Evolutionary conservation across 2,888 invertebrate genomes (phyloP).

Genomic region (Arrhopalites spinosus): DNA sequence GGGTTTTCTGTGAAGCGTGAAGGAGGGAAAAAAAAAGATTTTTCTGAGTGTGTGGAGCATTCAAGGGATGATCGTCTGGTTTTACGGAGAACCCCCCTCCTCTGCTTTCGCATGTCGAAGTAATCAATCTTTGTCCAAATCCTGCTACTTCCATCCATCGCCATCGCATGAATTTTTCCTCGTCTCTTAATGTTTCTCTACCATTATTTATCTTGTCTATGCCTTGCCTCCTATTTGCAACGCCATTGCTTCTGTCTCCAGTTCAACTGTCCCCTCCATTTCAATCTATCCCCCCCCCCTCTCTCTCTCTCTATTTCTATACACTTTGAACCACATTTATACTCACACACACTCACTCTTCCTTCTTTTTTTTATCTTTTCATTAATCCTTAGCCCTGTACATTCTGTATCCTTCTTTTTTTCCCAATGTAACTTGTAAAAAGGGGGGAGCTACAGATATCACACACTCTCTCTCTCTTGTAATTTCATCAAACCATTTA

Average conservation of each 20-base stretch:
- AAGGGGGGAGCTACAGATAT: too few species aligned
- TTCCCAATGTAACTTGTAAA: too few species aligned
- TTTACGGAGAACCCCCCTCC: neutral
- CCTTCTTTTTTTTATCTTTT: neutral
- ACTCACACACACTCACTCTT: constrained; percentile 7
- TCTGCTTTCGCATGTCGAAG: constrained; percentile 44
- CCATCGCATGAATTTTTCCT: constrained; percentile 38
- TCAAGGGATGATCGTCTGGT: constrained; percentile 27
- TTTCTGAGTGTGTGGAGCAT: constrained; percentile 15
- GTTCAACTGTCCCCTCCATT: constrained; percentile 16
- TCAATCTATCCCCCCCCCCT: constrained; percentile 1
- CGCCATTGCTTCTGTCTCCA: constrained; percentile 35
- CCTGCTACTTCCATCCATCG: constrained; percentile 45
- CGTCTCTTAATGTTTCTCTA: constrained; percentile 35
- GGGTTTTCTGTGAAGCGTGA: constrained; percentile 24
- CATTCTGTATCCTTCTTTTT: too few species aligned
- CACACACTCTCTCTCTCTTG: too few species aligned
- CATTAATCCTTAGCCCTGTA: neutral
- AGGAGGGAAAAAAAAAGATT: constrained; percentile 33
- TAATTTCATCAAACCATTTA: too few species aligned
- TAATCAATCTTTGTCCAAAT: constrained; percentile 48
- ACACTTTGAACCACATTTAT: constrained; percentile 7
- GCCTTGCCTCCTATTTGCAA: constrained; percentile 39
- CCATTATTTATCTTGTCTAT: constrained; percentile 44
- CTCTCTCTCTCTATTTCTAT: neutral